A percentile compares a stretch with the other conserved stretches of the same genome.
phyloP scores from a whole-genome alignment of 2,797 vertebrate genomes.

The Anabas testudineus region DNA sequence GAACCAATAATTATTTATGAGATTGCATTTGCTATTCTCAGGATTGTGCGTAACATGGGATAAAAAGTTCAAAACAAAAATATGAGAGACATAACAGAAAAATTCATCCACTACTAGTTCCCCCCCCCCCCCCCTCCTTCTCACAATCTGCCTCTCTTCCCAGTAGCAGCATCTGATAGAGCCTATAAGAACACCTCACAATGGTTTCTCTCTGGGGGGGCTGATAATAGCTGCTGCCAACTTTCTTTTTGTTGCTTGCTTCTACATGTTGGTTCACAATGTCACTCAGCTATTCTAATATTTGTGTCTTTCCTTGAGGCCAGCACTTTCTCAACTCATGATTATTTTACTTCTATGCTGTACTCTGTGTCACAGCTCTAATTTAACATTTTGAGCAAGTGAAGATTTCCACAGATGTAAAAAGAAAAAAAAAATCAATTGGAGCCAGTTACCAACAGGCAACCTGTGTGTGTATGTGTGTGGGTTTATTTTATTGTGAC shows the following conservation, averaged over 20 bases:
- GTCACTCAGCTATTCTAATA: constrained; percentile 31
- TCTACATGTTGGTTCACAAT: constrained; percentile 46
- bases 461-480: not conserved
- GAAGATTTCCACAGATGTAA: constrained; percentile 17
- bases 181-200: constrained; percentile 48
- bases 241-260: constrained; percentile 53
- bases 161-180: constrained; percentile 36
- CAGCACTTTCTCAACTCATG: not conserved
- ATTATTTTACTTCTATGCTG: constrained; percentile 1
- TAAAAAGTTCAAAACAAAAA: constrained; percentile 34
- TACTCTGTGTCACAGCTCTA: not conserved
- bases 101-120: constrained; percentile 13
- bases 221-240: constrained; percentile 58
- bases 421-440: too few relatives aligned
- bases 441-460: constrained; percentile 7
- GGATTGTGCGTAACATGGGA: constrained; percentile 8
- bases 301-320: constrained; percentile 25
- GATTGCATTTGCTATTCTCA: constrained; percentile 16
- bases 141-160: constrained; percentile 34
- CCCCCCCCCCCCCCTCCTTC: too few relatives aligned
- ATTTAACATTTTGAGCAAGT: constrained; percentile 25
- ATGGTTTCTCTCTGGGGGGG: constrained; percentile 49
- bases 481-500: constrained; percentile 5
- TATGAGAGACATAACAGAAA: not conserved
- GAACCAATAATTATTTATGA: constrained; percentile 22